Percentiles rank a stretch among this genome's conserved stretches.
Conservation (phyloP, 1,140 invertebrate genomes). For the Saxidomus purpurata region DNA sequence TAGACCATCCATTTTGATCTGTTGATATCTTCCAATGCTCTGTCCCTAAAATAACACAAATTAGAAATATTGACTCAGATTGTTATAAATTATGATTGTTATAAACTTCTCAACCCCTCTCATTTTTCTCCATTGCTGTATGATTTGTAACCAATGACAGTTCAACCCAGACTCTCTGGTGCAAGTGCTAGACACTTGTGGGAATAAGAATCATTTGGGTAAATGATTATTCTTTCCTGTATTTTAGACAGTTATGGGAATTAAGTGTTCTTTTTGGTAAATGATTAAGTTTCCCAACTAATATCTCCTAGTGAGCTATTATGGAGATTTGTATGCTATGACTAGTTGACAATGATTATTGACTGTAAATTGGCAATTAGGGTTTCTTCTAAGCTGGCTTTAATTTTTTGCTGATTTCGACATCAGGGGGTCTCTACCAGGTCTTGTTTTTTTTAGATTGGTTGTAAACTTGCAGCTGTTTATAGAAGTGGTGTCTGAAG, state of each 20-base stretch:
- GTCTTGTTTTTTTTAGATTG: no score
- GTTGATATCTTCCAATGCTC: neutral
- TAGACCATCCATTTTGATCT: no score
- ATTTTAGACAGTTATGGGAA: constrained; percentile 4
- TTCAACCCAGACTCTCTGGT: neutral
- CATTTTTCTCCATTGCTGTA: neutral
- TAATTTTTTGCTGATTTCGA: no score
- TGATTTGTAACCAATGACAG: neutral
- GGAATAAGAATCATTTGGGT: neutral
- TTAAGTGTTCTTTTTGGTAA: constrained; percentile 9
- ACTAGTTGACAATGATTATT: neutral
- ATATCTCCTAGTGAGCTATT: neutral
- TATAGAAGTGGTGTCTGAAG: no score
- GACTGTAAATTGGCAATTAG: neutral
- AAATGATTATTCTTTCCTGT: neutral
- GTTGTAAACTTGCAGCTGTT: no score
- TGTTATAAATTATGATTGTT: neutral
- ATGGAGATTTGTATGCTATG: neutral
- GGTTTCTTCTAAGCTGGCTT: no score
- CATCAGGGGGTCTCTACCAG: no score
- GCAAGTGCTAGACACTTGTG: neutral
- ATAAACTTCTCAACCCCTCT: neutral
- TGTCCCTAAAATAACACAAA: neutral
- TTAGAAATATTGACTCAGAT: neutral
- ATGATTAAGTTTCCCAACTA: neutral